Conservation (phyloP, 2,797 vertebrate species). For the Macrochelys suwanniensis region DNA sequence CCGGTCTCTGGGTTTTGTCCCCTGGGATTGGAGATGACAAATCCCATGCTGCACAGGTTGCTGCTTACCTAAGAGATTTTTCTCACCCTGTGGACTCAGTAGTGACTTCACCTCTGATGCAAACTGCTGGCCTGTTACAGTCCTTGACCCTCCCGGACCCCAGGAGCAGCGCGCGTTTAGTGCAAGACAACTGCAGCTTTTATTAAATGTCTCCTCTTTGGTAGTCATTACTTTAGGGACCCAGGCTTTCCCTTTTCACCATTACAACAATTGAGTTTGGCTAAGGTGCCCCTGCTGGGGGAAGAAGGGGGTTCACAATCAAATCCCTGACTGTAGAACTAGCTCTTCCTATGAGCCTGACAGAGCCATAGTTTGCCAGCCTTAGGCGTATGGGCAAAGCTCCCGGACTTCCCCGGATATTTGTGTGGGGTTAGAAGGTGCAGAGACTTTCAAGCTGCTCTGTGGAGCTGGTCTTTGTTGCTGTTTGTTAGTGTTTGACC, state of each 20-base stretch:
- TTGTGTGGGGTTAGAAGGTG: no score
- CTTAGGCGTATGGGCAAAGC: not conserved
- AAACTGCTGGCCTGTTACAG: not conserved
- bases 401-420: not conserved
- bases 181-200: not conserved
- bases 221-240: not conserved
- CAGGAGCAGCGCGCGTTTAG: not conserved
- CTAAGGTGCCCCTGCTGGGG: not conserved
- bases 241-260: not conserved
- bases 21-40: not conserved
- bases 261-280: not conserved
- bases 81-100: not conserved
- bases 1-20: not conserved
- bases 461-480: not conserved
- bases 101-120: not conserved
- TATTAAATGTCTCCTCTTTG: not conserved
- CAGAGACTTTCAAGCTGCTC: not conserved
- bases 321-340: not conserved
- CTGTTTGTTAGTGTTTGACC: not conserved
- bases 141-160: not conserved
- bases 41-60: not conserved
- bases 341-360: not conserved
- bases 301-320: not conserved
- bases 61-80: not conserved
- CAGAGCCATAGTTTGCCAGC: not conserved